A percentile compares a stretch with the other conserved stretches of the same genome.
Conservation (phyloP, 2,888 invertebrate genomes). For the Plebejus melissa region DNA sequence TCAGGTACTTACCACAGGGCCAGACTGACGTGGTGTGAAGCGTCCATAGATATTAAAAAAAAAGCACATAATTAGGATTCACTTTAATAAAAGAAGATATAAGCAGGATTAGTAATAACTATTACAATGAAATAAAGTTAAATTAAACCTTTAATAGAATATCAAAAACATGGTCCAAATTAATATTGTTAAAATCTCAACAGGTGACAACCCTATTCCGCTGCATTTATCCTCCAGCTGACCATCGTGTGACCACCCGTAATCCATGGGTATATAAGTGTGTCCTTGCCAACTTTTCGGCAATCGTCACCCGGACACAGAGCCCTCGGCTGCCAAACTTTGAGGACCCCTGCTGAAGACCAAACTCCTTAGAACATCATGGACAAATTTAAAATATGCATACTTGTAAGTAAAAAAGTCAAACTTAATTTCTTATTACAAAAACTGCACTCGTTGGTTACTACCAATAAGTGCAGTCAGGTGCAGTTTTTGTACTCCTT, state of each 20-base stretch:
- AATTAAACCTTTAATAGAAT: not conserved
- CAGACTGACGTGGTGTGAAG: too few species aligned
- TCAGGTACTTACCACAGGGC: too few species aligned
- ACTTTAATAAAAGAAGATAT: too few species aligned
- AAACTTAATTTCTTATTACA: not conserved
- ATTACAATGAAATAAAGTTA: too few species aligned
- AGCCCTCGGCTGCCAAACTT: not conserved
- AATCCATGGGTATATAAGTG: slow-evolving; percentile 54
- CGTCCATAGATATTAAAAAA: too few species aligned
- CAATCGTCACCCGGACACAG: slow-evolving; percentile 43
- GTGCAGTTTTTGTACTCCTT: too few species aligned
- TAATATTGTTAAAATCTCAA: not conserved
- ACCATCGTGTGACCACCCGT: slow-evolving; percentile 32
- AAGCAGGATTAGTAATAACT: too few species aligned
- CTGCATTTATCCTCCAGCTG: slow-evolving; percentile 35
- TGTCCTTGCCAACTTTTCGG: slow-evolving; percentile 52
- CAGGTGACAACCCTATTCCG: slow-evolving; percentile 45
- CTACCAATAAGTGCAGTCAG: too few species aligned
- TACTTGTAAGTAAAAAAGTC: slow-evolving; percentile 52
- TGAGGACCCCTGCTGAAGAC: not conserved
- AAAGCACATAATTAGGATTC: too few species aligned
- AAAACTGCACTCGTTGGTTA: too few species aligned
- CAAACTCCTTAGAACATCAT: slow-evolving; percentile 45
- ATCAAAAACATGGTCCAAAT: not conserved
- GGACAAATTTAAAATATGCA: slow-evolving; percentile 45